Conservation (phyloP, 2,797 vertebrate species). For the Philypnodon macrostomus region DNA sequence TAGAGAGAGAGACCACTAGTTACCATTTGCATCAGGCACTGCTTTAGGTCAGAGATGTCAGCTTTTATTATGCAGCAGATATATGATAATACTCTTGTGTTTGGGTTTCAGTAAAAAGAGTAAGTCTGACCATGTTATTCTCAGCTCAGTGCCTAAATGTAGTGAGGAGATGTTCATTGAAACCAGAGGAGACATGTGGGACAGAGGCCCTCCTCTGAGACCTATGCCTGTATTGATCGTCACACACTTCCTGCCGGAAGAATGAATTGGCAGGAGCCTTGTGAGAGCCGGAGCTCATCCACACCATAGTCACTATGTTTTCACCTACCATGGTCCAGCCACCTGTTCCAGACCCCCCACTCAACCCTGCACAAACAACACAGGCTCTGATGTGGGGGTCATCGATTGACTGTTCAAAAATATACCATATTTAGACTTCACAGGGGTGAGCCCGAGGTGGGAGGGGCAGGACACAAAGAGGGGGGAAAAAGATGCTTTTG, state of each 20-base stretch:
- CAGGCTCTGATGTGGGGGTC: conserved; percentile 20
- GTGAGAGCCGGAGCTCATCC: conserved; percentile 32
- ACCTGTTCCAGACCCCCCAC: conserved; percentile 1
- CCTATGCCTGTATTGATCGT: conserved; percentile 67
- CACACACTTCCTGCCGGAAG: conserved; percentile 70
- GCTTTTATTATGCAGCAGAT: no score
- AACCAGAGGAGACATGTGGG: conserved; percentile 40
- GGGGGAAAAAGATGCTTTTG: conserved; percentile 27
- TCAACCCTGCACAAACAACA: conserved; percentile 24
- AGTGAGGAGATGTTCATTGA: conserved; percentile 26
- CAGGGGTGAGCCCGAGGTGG: conserved; percentile 19
- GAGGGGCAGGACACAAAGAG: conserved; percentile 18
- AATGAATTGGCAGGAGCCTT: conserved; percentile 51
- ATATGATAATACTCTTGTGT: no score
- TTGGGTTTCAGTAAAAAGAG: conserved; percentile 13
- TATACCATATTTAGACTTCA: conserved; percentile 39
- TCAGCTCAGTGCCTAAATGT: conserved; percentile 18
- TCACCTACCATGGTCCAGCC: conserved; percentile 1
- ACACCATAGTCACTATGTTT: conserved; percentile 17
- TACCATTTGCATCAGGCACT: no score
- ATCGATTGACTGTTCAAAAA: conserved; percentile 53
- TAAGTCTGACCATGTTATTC: conserved; percentile 11
- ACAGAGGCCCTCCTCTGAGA: conserved; percentile 32
- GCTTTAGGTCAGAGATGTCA: no score
- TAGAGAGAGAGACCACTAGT: no score